phyloP scores from a whole-genome alignment of 1,140 invertebrate species.

The Andrena cerasifolii region DNA sequence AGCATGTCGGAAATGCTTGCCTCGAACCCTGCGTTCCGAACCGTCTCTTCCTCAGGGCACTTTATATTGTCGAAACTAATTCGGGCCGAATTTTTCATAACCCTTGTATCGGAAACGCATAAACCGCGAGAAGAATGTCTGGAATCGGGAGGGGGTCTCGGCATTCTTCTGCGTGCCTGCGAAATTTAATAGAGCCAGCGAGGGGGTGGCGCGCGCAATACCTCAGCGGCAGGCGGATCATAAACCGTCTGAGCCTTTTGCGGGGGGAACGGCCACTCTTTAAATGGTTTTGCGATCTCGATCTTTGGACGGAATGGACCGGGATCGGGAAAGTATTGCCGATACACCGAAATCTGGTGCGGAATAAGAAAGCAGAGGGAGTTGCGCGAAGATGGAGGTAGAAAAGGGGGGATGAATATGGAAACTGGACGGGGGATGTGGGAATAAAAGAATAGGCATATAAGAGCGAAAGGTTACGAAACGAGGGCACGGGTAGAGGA shows the following conservation, averaged over 20 bases:
- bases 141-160: background rate
- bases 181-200: conserved; percentile 16
- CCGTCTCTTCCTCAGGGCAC: too few species aligned
- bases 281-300: conserved; percentile 47
- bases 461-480: too few species aligned
- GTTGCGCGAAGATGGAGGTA: background rate
- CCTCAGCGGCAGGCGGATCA: conserved; percentile 3
- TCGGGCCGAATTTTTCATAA: background rate
- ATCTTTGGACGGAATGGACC: conserved; percentile 2
- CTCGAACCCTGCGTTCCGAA: too few species aligned
- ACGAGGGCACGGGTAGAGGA: too few species aligned
- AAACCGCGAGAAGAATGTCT: background rate
- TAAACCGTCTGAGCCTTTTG: conserved; percentile 32
- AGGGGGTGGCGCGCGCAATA: background rate
- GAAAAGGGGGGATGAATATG: too few species aligned
- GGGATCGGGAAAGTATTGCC: conserved; percentile 16
- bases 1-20: too few species aligned
- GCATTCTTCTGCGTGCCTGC: conserved; percentile 5
- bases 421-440: too few species aligned
- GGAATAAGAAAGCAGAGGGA: too few species aligned
- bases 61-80: background rate
- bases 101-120: conserved; percentile 14
- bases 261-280: conserved; percentile 14
- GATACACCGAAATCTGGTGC: background rate
- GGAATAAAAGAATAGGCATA: too few species aligned